Percentiles rank a stretch among this genome's conserved stretches.
phyloP scores from a whole-genome alignment of 2,797 vertebrate species.

The Ibycter americanus region DNA sequence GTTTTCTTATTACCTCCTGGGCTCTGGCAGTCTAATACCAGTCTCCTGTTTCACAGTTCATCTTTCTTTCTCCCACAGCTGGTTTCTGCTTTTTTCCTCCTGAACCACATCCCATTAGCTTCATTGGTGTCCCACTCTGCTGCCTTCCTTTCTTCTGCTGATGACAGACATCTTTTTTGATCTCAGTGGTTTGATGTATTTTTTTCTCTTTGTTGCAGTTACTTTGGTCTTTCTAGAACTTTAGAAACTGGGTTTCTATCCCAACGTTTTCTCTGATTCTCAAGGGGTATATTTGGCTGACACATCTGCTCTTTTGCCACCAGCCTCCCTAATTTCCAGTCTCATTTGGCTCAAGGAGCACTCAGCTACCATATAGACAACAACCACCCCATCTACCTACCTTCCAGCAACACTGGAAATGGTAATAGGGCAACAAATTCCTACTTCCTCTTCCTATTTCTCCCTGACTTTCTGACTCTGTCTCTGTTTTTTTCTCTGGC shows the following conservation, averaged over 20 bases:
- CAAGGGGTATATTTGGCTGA: neutral
- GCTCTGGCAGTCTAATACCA: neutral
- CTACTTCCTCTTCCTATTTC: neutral
- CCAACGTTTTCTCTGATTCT: neutral
- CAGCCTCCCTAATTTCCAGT: neutral
- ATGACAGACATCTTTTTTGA: neutral
- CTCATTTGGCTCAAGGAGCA: neutral
- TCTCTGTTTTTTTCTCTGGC: neutral
- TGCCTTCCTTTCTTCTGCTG: neutral
- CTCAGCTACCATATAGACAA: neutral
- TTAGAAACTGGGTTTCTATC: neutral
- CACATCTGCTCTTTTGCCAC: neutral
- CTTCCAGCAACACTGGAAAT: neutral
- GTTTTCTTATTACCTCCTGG: neutral
- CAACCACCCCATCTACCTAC: neutral
- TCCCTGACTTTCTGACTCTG: neutral
- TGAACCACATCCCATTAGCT: neutral
- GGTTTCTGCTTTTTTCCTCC: neutral
- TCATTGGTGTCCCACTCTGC: neutral
- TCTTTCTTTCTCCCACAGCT: neutral
- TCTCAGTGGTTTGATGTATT: neutral
- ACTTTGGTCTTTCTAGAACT: neutral
- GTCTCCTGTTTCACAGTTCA: neutral
- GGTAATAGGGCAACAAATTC: neutral
- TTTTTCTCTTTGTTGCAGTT: neutral